Base-by-base conservation (phyloP, 2,797 vertebrate genomes). In the Parauchenoglanis ngamensis region DNA sequence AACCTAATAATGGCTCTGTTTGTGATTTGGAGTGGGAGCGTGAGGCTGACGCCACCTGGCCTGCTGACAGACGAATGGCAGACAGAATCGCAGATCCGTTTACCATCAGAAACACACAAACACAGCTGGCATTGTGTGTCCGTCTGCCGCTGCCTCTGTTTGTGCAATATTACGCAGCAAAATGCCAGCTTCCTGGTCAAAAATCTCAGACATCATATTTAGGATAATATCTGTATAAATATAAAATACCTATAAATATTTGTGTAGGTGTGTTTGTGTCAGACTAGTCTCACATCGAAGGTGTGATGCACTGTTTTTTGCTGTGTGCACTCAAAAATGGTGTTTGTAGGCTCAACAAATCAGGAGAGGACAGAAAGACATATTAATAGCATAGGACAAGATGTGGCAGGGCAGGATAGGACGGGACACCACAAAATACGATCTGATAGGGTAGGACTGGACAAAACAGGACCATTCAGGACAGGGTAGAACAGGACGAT, bases 1-100 rank as follows among this genome's bases (percentile, higher is more conserved):
- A 95, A 94, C 90, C 93, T 93, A 94, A 95, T 94, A 93, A 94
- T 92, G 90, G 90, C 91, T 93, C 90, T 89, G 93, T 95, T 95
- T 95, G 92, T 92, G 93, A 93, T 92, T 94, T 91, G 92, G 90
- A 92, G 87, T 91, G 88, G 90, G 91, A 90, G 90, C 88, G 90
- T 90, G 95, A 92, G 87, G 93, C 86, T 83, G 86, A 87, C 90
- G 87, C 91, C 93, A 94, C 92, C 92, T 94, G 92, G 89, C 91
- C 83, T 73, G 63, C 84, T 88, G 86, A 90, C 76, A 90, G 85
- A 84, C 65, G 21, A 76, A 19, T 87, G 86, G 85, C 25, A 91
- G 88, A 91, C 80, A 92, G 86, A 70, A 65, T 76, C 40, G 89
- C 84, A 90, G 88, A 91, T 88, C 90, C 88, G 52, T 91, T 93